phyloP scores from a whole-genome alignment of 2,113 vertebrate species.

The Cephalophus harveyi region DNA sequence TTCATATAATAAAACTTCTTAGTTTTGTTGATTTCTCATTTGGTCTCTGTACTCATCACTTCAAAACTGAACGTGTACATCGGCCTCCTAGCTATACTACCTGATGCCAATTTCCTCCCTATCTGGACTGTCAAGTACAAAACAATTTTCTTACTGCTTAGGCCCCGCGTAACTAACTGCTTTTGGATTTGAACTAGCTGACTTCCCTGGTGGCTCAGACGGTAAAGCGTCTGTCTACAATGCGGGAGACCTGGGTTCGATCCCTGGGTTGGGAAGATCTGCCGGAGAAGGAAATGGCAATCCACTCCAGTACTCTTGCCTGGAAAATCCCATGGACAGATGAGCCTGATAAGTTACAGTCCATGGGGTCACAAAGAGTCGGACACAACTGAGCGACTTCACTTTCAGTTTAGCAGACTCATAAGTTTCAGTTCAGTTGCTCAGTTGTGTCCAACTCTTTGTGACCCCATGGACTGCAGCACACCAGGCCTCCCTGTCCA shows the following conservation, averaged over 20 bases:
- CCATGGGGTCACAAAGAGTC: no score
- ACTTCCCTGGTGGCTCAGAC: no score
- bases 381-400: no score
- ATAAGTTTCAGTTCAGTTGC: background rate
- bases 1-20: slow-evolving; percentile 20
- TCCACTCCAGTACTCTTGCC: no score
- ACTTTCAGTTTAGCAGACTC: background rate
- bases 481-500: background rate
- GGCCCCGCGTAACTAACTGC: background rate
- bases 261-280: no score
- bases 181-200: background rate
- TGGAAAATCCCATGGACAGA: no score
- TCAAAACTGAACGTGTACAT: background rate
- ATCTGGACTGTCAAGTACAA: background rate
- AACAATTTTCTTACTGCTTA: background rate
- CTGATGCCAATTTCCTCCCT: background rate
- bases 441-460: background rate
- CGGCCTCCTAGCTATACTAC: background rate
- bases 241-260: no score
- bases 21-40: slow-evolving; percentile 16
- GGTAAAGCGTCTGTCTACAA: no score
- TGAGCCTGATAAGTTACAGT: no score
- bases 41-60: background rate
- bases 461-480: background rate
- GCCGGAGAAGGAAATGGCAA: no score